Evolutionary conservation across 1,140 invertebrate genomes (phyloP).

Genomic region (Zaprionus ghesquierei): DNA sequence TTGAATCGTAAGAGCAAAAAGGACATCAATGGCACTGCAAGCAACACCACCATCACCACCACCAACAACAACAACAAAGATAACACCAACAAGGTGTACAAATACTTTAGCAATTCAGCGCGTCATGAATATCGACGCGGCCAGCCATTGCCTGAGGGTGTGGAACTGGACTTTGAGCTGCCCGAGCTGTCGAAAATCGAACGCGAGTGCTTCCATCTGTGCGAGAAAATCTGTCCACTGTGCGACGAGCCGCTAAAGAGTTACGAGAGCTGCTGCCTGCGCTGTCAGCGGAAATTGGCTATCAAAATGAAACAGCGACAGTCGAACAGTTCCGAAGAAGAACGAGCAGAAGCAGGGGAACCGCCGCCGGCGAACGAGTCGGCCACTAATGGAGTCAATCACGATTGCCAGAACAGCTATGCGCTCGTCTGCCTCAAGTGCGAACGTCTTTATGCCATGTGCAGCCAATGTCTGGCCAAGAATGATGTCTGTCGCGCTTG

Average conservation of each 20-base stretch:
- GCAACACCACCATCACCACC: constrained; percentile 21
- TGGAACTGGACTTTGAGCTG: constrained; percentile 68
- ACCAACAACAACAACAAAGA: constrained; percentile 22
- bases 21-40: constrained; percentile 22
- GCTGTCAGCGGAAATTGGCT: constrained; percentile 69
- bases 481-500: constrained; percentile 68
- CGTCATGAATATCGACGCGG: constrained; percentile 68
- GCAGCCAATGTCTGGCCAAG: constrained; percentile 64
- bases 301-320: constrained; percentile 55
- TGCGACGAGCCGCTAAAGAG: constrained; percentile 72
- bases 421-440: constrained; percentile 73
- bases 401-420: constrained; percentile 58
- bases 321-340: constrained; percentile 10
- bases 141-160: constrained; percentile 51
- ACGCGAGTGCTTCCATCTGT: constrained; percentile 76
- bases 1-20: constrained; percentile 13
- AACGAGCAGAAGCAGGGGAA: not conserved
- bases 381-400: constrained; percentile 7
- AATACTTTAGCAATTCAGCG: constrained; percentile 79
- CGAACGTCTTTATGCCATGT: constrained; percentile 69
- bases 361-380: not conserved
- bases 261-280: constrained; percentile 73
- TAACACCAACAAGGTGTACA: constrained; percentile 70
- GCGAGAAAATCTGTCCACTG: constrained; percentile 78
- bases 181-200: constrained; percentile 65